Conservation (phyloP, 2,888 invertebrate genomes). For the Onthophagus sagittarius region DNA sequence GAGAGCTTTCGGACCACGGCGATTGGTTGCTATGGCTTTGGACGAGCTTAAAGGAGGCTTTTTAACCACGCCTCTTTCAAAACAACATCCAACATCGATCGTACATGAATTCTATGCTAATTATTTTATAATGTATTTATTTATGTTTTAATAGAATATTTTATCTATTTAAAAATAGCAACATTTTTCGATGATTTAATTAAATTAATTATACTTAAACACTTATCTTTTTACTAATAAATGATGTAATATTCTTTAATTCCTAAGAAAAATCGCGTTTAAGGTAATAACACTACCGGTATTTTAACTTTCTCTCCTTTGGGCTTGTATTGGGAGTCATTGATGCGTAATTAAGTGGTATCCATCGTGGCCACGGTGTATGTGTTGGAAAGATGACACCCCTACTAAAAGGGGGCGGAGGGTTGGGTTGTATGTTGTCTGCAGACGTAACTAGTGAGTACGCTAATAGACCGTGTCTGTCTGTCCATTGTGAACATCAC, state of each 20-base stretch:
- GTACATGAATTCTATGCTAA: too few species aligned
- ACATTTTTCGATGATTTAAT: too few species aligned
- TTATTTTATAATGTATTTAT: too few species aligned
- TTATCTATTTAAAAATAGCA: too few species aligned
- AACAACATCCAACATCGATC: not conserved
- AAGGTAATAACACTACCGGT: too few species aligned
- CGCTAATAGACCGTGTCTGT: slow-evolving; percentile 37
- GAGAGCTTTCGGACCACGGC: not conserved
- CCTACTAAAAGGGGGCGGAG: slow-evolving; percentile 34
- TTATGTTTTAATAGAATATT: too few species aligned
- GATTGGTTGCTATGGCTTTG: slow-evolving; percentile 7
- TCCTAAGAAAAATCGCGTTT: too few species aligned
- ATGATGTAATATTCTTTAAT: too few species aligned
- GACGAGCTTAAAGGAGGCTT: not conserved
- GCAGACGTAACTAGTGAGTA: slow-evolving; percentile 36
- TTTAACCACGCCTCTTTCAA: not conserved
- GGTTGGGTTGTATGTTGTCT: slow-evolving; percentile 29
- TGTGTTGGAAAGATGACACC: slow-evolving; percentile 40
- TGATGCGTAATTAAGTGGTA: slow-evolving; percentile 1
- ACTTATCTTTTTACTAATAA: too few species aligned
- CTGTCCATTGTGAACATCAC: slow-evolving; percentile 38
- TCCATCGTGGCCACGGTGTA: not conserved
- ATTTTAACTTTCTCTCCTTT: too few species aligned
- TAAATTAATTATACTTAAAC: too few species aligned
- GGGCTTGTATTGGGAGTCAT: not conserved